Evolutionary conservation across 2,113 vertebrate genomes (phyloP), one percentile per base, ranked within the genome.

Genomic region (Choloepus hoffmanni): DNA sequence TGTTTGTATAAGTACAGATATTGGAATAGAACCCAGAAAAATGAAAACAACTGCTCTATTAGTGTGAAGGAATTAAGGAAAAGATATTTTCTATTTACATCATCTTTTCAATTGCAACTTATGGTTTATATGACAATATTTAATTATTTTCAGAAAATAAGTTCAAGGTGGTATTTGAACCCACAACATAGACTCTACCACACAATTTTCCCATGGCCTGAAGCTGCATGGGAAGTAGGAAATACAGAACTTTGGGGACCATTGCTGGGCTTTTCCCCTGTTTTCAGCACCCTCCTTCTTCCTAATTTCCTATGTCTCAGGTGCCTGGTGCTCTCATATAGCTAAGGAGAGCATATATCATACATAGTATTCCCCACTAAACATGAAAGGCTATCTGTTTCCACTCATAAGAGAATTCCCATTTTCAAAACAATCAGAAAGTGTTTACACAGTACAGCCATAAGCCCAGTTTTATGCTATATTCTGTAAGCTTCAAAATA

Each of bases 211-310:
- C n/a, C n/a, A n/a, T 88, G 33, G 13, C 21, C 63, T 58, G 45
- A 95, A 89, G 73, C 30, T 95, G 28, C 72, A 92, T 12, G 67
- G 73, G 50, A 92, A 95, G 95, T 9, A 87, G 30, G 33, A 88
- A 76, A 33, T 45, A 15, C 18, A 74, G 70, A 53, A 53, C 48
- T 68, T 81, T 84, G 2, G 23, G 2, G 40, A 79, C 1, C 16
- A 78, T 18, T 73, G 8, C 10, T 78, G 26, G 53, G 4, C 7
- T 76, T 87, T 89, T 84, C 36, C 19, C 87, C 26, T 24, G 19
- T 58, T 68, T 62, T 30, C 12, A 33, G 19, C 24, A 88, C 33
- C n/a, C 33, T 94, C n/a, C n/a, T n/a, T 91, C 58, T 84, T 81
- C 40, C 12, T 60, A 89, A 43, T 40, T 73, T 40, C 12, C 21